Percentiles rank a stretch among this genome's conserved stretches.
Conservation (phyloP, 2,113 vertebrate genomes). For the Anoplopoma fimbria region DNA sequence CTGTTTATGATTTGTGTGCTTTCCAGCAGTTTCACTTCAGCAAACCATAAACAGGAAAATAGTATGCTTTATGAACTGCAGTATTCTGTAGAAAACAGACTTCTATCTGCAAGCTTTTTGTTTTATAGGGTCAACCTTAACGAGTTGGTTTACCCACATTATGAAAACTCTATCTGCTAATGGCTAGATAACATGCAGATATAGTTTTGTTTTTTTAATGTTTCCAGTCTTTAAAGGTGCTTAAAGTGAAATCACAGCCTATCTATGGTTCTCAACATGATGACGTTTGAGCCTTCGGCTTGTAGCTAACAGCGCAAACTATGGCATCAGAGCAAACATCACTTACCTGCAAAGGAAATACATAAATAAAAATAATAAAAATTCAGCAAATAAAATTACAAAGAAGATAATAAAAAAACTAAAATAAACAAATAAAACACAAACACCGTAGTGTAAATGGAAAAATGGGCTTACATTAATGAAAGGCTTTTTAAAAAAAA, state of each 20-base stretch:
- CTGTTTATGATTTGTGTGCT: constrained; percentile 40
- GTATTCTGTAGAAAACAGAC: neutral
- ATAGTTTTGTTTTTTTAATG: neutral
- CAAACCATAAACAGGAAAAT: neutral
- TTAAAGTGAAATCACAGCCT: no score
- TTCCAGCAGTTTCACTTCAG: constrained; percentile 44
- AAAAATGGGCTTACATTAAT: neutral
- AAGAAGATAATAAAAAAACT: neutral
- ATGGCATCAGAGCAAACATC: no score
- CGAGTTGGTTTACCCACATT: neutral
- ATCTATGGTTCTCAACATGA: neutral
- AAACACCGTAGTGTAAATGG: neutral
- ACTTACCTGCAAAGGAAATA: no score
- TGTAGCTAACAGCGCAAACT: neutral
- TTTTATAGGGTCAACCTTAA: neutral
- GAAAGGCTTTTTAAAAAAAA: neutral
- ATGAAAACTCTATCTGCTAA: neutral
- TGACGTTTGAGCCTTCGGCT: neutral
- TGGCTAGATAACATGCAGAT: neutral
- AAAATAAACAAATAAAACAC: neutral
- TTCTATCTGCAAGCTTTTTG: neutral
- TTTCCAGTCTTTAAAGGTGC: neutral
- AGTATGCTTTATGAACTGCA: neutral
- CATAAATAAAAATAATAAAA: no score
- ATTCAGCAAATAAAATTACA: neutral